These are phyloP conservation scores for Venturia canescens DNA, from an alignment of 1,140 invertebrate species.

Conservation along the genomic window DNA sequence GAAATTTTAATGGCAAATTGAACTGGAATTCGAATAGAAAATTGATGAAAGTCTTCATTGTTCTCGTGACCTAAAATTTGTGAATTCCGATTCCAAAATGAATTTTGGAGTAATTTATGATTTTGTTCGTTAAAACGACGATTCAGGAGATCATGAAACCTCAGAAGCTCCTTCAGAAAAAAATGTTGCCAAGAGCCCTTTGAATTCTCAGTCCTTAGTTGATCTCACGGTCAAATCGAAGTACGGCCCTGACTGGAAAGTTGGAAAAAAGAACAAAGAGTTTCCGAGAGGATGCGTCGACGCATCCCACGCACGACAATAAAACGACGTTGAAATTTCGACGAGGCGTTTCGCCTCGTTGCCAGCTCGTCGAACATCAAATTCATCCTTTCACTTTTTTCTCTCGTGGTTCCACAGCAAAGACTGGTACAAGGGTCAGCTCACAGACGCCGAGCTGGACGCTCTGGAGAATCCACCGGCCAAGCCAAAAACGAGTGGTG, in stretches of 20 bases:
- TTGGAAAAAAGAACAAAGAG: background rate
- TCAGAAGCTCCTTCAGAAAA: no score
- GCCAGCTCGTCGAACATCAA: background rate
- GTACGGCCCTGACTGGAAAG: constrained; percentile 22
- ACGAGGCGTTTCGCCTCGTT: constrained; percentile 21
- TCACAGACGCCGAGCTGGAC: constrained; percentile 88
- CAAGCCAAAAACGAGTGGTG: constrained; percentile 78
- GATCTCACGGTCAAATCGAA: background rate
- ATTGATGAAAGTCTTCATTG: no score
- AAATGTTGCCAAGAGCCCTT: no score
- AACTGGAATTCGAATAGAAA: no score
- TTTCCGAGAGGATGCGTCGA: background rate
- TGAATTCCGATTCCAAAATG: no score
- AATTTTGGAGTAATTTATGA: no score
- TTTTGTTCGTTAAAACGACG: no score
- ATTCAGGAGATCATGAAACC: no score
- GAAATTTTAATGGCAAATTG: no score
- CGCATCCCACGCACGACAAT: constrained; percentile 26
- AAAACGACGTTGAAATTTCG: constrained; percentile 33
- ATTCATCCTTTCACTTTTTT: constrained; percentile 40
- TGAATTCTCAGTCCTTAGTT: background rate
- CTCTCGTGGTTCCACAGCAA: constrained; percentile 78
- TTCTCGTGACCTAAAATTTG: no score
- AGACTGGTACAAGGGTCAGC: constrained; percentile 90
- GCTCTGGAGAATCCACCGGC: constrained; percentile 86